These are phyloP conservation scores for Drepana falcataria DNA, from an alignment of 2,888 invertebrate genomes.

Conservation along the genomic window DNA sequence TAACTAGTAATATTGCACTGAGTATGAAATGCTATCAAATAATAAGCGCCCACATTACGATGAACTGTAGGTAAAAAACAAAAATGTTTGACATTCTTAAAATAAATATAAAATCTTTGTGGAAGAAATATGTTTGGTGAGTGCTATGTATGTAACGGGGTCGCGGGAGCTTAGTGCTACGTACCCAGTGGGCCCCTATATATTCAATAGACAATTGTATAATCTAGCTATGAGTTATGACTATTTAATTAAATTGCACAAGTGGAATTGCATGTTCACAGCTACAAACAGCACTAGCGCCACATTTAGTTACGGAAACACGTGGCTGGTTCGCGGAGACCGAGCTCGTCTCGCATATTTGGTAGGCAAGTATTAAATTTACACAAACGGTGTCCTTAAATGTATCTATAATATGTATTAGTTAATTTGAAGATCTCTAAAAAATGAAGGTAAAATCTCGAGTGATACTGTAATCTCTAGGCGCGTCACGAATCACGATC, in stretches of 20 bases:
- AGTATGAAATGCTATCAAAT: slow-evolving; percentile 79
- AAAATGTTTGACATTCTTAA: slow-evolving; percentile 66
- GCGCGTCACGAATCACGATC: slow-evolving; percentile 49
- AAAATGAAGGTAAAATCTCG: slow-evolving; percentile 68
- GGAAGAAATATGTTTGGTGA: slow-evolving; percentile 71
- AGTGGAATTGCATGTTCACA: slow-evolving; percentile 77
- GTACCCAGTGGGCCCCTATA: slow-evolving; percentile 70
- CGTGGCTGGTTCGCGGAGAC: slow-evolving; percentile 52
- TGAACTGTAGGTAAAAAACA: slow-evolving; percentile 55
- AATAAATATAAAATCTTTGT: slow-evolving; percentile 76
- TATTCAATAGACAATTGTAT: slow-evolving; percentile 74
- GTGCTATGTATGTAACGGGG: slow-evolving; percentile 52
- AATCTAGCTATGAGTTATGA: slow-evolving; percentile 77
- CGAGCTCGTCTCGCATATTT: slow-evolving; percentile 51
- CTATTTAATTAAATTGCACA: slow-evolving; percentile 78
- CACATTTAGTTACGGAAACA: slow-evolving; percentile 52
- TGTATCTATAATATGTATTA: slow-evolving; percentile 59
- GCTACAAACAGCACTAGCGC: slow-evolving; percentile 68
- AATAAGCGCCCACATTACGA: slow-evolving; percentile 75
- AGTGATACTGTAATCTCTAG: slow-evolving; percentile 78
- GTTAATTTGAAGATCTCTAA: slow-evolving; percentile 69
- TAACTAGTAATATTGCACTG: slow-evolving; percentile 81
- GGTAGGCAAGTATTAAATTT: slow-evolving; percentile 65
- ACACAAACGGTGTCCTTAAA: slow-evolving; percentile 60
- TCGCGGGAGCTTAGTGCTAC: slow-evolving; percentile 58